Evolutionary conservation across 2,888 invertebrate genomes (phyloP).

Genomic region (Trachelus tabidus): DNA sequence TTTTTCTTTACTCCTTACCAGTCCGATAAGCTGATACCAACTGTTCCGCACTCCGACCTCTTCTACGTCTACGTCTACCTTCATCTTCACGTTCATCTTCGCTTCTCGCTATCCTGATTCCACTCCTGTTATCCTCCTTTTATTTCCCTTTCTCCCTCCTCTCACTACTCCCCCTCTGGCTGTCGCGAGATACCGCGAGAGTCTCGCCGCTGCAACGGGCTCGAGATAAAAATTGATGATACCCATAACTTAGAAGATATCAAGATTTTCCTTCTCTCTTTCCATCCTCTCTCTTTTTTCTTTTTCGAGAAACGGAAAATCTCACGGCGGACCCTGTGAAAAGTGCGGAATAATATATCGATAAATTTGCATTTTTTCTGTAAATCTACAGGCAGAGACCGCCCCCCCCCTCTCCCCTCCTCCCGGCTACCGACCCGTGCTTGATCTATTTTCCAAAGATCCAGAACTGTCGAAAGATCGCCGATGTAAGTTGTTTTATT

Average conservation of each 20-base stretch:
- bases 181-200: conserved; percentile 13
- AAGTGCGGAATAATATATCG: conserved; percentile 47
- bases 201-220: conserved; percentile 26
- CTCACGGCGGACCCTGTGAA: conserved; percentile 17
- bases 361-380: conserved; percentile 54
- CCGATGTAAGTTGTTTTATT: too few relatives aligned
- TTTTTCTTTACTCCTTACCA: too few relatives aligned
- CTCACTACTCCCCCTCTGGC: conserved; percentile 13
- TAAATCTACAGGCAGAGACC: conserved; percentile 31
- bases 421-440: too few relatives aligned
- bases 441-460: too few relatives aligned
- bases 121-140: conserved; percentile 22
- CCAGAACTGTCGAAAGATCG: too few relatives aligned
- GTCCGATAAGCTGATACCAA: too few relatives aligned
- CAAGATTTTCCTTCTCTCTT: conserved; percentile 33
- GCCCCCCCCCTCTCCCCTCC: too few relatives aligned
- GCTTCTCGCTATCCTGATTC: conserved; percentile 13
- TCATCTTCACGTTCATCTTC: conserved; percentile 27
- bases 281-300: neutral
- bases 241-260: conserved; percentile 48
- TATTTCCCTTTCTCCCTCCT: neutral
- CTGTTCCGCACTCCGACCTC: conserved; percentile 7
- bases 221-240: conserved; percentile 50
- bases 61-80: conserved; percentile 31
- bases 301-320: neutral